phyloP scores from a whole-genome alignment of 1,140 invertebrate species.

The Dreissena rostriformis region DNA sequence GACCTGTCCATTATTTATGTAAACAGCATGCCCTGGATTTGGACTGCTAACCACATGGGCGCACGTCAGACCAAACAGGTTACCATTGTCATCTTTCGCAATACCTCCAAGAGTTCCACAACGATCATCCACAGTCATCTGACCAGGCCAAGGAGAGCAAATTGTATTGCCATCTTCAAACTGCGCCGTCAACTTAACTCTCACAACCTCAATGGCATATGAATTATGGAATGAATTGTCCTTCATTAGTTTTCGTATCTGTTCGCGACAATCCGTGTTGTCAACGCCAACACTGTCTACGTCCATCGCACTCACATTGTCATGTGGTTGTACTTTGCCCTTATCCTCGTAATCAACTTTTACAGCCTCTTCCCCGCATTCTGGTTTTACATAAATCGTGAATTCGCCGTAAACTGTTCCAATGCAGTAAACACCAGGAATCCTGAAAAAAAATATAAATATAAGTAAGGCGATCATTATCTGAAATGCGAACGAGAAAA shows the following conservation, averaged over 20 bases:
- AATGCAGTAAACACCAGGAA: neutral
- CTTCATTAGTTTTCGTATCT: too few relatives aligned
- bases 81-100: neutral
- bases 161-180: neutral
- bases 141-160: neutral
- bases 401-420: neutral
- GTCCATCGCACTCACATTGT: too few relatives aligned
- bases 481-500: too few relatives aligned
- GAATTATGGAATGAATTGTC: too few relatives aligned
- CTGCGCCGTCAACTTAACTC: too few relatives aligned
- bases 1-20: neutral
- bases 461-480: too few relatives aligned
- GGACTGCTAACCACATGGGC: neutral
- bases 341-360: neutral
- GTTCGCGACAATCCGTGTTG: too few relatives aligned
- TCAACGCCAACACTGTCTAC: too few relatives aligned
- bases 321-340: too few relatives aligned
- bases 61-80: constrained; percentile 3
- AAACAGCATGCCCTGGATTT: neutral
- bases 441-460: neutral
- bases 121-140: neutral
- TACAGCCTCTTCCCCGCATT: neutral
- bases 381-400: neutral
- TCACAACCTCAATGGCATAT: too few relatives aligned
- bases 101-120: neutral